Evolutionary conservation across 1,140 invertebrate genomes (phyloP).

Genomic region (Drosophila aff.): DNA sequence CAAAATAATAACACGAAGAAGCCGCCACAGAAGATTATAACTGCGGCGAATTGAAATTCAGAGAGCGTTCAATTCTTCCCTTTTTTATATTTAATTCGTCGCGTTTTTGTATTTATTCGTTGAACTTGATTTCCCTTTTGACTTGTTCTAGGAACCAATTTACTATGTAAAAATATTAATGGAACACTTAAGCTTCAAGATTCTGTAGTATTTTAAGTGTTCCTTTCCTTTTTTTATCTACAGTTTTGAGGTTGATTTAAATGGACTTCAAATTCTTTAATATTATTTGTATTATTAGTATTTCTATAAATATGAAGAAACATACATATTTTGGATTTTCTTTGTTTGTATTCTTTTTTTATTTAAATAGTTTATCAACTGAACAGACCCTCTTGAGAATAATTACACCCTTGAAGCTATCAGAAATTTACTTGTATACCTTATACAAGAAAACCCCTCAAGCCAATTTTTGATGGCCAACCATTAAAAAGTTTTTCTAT

Average conservation of each 20-base stretch:
- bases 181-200: no score
- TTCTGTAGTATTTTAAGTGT: no score
- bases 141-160: background rate
- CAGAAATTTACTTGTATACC: no score
- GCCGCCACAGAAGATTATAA: conserved; percentile 10
- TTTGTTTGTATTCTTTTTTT: background rate
- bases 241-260: no score
- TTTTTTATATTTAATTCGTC: conserved; percentile 14
- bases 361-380: background rate
- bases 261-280: no score
- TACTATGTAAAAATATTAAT: no score
- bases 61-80: conserved; percentile 39
- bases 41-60: conserved; percentile 62
- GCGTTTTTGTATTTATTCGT: conserved; percentile 1
- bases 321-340: no score
- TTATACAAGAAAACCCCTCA: background rate
- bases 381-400: no score
- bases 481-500: conserved; percentile 12
- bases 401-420: background rate
- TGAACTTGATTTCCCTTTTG: conserved; percentile 34
- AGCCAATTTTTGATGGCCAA: conserved; percentile 15
- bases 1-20: conserved; percentile 2
- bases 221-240: no score
- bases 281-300: background rate
- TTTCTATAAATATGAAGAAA: background rate